Conservation (phyloP, 2,113 vertebrate genomes). For the Todiramphus saurophagus region DNA sequence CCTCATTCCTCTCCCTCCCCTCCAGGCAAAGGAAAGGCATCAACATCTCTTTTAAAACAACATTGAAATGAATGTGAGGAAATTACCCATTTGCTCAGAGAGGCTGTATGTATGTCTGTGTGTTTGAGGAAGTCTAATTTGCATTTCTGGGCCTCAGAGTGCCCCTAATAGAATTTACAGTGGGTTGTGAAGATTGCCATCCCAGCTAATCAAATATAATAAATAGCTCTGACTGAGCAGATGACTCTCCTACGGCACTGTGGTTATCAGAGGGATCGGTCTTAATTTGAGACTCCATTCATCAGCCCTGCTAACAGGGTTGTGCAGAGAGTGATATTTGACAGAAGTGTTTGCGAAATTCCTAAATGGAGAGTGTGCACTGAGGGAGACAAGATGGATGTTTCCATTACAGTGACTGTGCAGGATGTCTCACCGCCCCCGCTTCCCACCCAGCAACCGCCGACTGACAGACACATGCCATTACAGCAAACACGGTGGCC, state of each 20-base stretch:
- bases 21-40: neutral
- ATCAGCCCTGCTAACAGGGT: conserved; percentile 62
- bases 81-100: conserved; percentile 2
- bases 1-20: neutral
- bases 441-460: neutral
- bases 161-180: conserved; percentile 61
- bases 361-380: conserved; percentile 40
- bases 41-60: neutral
- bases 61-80: neutral
- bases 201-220: conserved; percentile 71
- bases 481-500: neutral
- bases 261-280: conserved; percentile 68
- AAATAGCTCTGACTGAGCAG: conserved; percentile 70
- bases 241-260: conserved; percentile 61
- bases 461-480: neutral
- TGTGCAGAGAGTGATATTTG: conserved; percentile 58
- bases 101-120: neutral
- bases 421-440: neutral
- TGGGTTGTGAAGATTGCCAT: conserved; percentile 64
- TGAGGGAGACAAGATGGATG: conserved; percentile 64
- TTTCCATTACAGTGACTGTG: neutral
- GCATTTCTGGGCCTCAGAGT: conserved; percentile 52
- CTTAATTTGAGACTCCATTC: conserved; percentile 73
- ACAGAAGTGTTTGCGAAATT: conserved; percentile 68
- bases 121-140: conserved; percentile 14